These are phyloP conservation scores for Bostrychus sinensis DNA, from an alignment of 2,113 vertebrate genomes.

Conservation along the genomic window DNA sequence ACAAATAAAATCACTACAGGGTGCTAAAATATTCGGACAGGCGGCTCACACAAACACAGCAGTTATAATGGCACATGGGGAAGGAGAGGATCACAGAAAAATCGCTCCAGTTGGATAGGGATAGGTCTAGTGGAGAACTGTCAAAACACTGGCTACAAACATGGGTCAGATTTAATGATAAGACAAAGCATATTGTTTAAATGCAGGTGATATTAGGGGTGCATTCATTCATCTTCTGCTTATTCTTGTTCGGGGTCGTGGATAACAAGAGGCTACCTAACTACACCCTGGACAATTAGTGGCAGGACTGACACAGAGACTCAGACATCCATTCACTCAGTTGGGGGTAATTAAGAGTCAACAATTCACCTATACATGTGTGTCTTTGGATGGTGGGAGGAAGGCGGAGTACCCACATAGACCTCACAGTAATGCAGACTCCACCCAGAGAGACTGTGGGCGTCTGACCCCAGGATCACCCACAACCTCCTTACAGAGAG, in stretches of 20 bases:
- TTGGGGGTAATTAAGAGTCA: too few relatives aligned
- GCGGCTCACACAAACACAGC: conserved; percentile 22
- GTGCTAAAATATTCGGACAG: conserved; percentile 22
- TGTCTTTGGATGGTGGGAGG: too few relatives aligned
- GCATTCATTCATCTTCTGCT: background rate
- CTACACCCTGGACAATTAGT: too few relatives aligned
- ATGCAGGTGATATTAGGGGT: background rate
- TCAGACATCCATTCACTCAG: too few relatives aligned
- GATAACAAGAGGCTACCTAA: too few relatives aligned
- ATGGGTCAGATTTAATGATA: conserved; percentile 3
- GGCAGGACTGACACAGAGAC: too few relatives aligned
- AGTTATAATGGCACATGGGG: conserved; percentile 24
- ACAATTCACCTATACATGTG: too few relatives aligned
- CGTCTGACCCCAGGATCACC: too few relatives aligned
- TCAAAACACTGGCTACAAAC: conserved; percentile 19
- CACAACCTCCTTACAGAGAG: too few relatives aligned
- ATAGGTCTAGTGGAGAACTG: conserved; percentile 17
- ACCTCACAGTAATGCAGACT: too few relatives aligned
- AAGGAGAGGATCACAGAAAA: conserved; percentile 10
- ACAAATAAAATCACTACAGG: conserved; percentile 23
- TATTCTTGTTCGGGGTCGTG: background rate
- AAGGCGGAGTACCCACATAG: too few relatives aligned
- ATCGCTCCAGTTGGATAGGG: conserved; percentile 10
- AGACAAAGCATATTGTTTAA: background rate
- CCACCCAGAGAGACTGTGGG: too few relatives aligned